Evolutionary conservation across 64 coral and sea anemone species (phyloP), one percentile per base, ranked within the genome.

Genomic region (Astreopora myriophthalma): DNA sequence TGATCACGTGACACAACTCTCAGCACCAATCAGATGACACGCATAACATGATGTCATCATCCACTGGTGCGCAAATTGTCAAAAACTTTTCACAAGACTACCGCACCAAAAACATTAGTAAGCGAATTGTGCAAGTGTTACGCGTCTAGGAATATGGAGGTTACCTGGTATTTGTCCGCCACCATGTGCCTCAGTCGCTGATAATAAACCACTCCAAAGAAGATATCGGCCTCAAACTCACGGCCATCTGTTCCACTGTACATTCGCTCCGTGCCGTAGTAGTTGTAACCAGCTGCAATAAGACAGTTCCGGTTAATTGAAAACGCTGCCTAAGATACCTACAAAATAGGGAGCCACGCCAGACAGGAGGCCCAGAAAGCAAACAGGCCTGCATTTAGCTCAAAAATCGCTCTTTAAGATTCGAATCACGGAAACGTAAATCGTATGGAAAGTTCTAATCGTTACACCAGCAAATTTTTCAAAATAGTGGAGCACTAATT

Each of bases 121-220:
- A 11, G 40, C 11, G 40, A 44, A 1, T 44, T 6, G 11, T 44
- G 6, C 40, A 44, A 44, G 11, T 44, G 11, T 8, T 11, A 11
- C 40, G 11, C 6, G 6, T 6, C 40, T 0, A 44, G 40, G 40
- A 16, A n/a, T n/a, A 48, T 44, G 8, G 28, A 29, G 62, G 62
- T 22, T 86, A 99, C 96, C 96, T 99, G 96, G 52, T 92, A 99
- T 48, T 99, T 99, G 86, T 99, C 96, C 8, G 96, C 91, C 8
- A 99, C 96, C 96, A 99, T 99, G 87, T 99, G 96, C 35, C 96
- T 89, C 36, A 99, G 66, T 79, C 96, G 90, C n/a, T 99, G 96
- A 84, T 99, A 99, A 85, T 99, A 99, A 57, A 99, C 96, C 1
- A 99, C 74, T 63, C 96, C 96, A 85, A 99, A 84, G 76, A 99